phyloP scores from a whole-genome alignment of 2,888 invertebrate genomes.

The Byasa hedistus region DNA sequence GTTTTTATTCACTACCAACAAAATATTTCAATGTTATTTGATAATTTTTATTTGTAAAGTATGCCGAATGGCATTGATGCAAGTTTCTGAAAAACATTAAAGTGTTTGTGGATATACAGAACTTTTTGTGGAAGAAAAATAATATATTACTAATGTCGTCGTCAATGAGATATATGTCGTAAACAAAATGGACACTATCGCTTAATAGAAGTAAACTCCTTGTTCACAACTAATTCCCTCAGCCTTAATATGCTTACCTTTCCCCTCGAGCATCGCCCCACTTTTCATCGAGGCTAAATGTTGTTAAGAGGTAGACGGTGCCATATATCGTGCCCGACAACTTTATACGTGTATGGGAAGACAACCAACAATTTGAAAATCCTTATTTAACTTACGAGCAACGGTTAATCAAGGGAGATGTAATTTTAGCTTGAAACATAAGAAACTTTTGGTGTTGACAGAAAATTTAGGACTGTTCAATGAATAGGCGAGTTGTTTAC shows the following conservation, averaged over 20 bases:
- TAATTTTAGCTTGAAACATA: no score
- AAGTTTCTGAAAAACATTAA: no score
- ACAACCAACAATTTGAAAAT: background rate
- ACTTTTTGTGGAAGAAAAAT: background rate
- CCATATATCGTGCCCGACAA: background rate
- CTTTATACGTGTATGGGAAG: background rate
- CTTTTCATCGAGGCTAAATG: conserved; percentile 23
- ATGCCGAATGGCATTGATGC: no score
- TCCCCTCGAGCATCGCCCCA: conserved; percentile 24
- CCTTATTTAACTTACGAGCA: no score
- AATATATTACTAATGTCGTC: background rate
- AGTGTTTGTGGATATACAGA: no score
- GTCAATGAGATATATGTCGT: background rate
- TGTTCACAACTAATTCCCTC: conserved; percentile 22
- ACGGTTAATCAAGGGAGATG: no score
- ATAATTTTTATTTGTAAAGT: no score
- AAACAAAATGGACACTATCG: background rate
- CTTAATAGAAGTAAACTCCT: conserved; percentile 16
- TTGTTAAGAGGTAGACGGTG: conserved; percentile 10
- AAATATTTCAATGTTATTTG: no score
- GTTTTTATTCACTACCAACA: no score
- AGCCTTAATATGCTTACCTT: conserved; percentile 24
- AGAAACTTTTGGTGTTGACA: no score
- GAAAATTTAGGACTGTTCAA: no score
- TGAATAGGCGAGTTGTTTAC: no score